phyloP scores from a whole-genome alignment of 2,888 invertebrate genomes.

The Cantharis lateralis region DNA sequence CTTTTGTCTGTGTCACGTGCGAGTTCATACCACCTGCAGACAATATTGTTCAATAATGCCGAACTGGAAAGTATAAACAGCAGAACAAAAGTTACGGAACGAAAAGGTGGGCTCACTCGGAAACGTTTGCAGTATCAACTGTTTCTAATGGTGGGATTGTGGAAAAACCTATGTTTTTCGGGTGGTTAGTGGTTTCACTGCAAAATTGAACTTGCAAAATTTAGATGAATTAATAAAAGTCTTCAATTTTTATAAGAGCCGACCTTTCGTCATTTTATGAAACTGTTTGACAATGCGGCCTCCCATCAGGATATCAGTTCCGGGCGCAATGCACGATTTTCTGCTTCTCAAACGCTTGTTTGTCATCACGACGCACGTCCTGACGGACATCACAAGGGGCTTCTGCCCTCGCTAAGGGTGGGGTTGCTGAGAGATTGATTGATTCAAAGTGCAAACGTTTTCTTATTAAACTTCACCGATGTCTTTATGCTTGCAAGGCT shows the following conservation, averaged over 20 bases:
- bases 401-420: conserved; percentile 27
- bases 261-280: conserved; percentile 5
- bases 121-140: neutral
- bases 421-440: conserved; percentile 41
- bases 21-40: conserved; percentile 45
- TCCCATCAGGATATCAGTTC: conserved; percentile 33
- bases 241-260: neutral
- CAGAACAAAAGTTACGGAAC: neutral
- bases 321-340: conserved; percentile 45
- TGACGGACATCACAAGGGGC: conserved; percentile 42
- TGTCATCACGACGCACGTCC: conserved; percentile 46
- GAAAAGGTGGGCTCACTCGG: neutral
- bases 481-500: conserved; percentile 4
- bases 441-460: conserved; percentile 37
- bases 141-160: neutral
- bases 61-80: neutral
- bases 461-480: conserved; percentile 34
- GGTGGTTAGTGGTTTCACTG: neutral
- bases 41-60: conserved; percentile 15
- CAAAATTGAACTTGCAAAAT: neutral
- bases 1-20: conserved; percentile 45
- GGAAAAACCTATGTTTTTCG: neutral
- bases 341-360: conserved; percentile 51
- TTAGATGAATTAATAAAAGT: neutral
- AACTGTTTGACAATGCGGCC: conserved; percentile 17